Evolutionary conservation across 2,888 invertebrate genomes (phyloP).

Genomic region (Folsomia candida): DNA sequence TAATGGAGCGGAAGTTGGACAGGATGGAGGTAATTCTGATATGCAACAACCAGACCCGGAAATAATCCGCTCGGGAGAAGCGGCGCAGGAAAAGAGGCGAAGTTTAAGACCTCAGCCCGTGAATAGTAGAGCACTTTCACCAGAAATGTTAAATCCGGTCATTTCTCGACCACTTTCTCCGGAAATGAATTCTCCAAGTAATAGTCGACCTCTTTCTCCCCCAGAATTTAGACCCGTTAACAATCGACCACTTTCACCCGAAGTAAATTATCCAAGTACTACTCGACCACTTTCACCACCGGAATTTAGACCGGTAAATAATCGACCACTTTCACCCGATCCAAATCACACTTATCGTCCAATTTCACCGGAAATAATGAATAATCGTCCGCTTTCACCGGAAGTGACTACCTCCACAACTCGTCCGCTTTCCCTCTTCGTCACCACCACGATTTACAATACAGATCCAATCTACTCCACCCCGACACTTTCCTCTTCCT

Average conservation of each 20-base stretch:
- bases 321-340: background rate
- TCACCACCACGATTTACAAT: background rate
- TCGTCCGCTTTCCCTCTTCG: too few relatives aligned
- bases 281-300: too few relatives aligned
- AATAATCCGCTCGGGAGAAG: conserved; percentile 16
- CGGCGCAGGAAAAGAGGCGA: conserved; percentile 28
- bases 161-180: background rate
- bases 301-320: too few relatives aligned
- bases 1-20: too few relatives aligned
- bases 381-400: background rate
- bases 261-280: too few relatives aligned
- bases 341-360: background rate
- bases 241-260: too few relatives aligned
- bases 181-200: background rate
- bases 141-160: background rate
- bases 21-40: too few relatives aligned
- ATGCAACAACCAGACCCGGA: conserved; percentile 12
- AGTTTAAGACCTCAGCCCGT: conserved; percentile 14
- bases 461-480: too few relatives aligned
- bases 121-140: background rate
- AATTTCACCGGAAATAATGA: background rate
- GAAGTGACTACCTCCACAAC: too few relatives aligned
- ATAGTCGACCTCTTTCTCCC: background rate
- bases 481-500: background rate
- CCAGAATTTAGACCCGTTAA: too few relatives aligned